Evolutionary conservation across 2,113 vertebrate species (phyloP), one percentile per base, ranked within the genome.

Genomic region (Charina bottae): DNA sequence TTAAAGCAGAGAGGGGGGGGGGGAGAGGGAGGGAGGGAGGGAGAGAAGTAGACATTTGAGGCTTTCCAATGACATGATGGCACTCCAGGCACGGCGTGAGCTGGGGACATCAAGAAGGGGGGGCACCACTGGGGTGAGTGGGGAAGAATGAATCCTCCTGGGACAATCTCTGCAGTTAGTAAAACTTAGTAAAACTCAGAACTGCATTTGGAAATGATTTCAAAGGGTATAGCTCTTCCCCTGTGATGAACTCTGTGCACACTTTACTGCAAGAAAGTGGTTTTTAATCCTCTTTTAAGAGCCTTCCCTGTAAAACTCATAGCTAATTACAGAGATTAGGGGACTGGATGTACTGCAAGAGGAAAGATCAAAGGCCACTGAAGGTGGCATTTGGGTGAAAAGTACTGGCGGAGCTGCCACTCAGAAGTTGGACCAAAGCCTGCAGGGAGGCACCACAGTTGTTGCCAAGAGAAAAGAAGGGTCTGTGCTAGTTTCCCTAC

Each of bases 1-100:
- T 53, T 68, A 85, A 84, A 15, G 83, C 54, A 0, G 64, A 37
- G 26, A 19, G 10, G 21, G 1, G 24, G 2, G 5, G 26, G 13
- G 7, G 5, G 89, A 0, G 42, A 10, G 33, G 10, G 1, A 1
- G 13, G 1, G 90, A 4, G 78, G 53, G 68, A 8, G 37, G 17
- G 68, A 9, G 37, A 17, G 72, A 12, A 28, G 62, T 17, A 3
- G 28, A 55, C 85, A 78, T 55, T 21, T 37, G 72, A 26, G 55
- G 12, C 64, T 78, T 37, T 78, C 53, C 8, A n/a, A n/a, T 37
- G 64, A 24, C 9, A 15, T 15, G 6, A 13, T 13, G 26, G 85
- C 53, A 13, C 85, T 78, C 68, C 33, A 21, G 33, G 68, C 68
- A 37, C 37, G n/a, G 13, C 37, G 15, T 78, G 15, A 78, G 37